Base-by-base conservation (phyloP, 1,140 invertebrate species). In the Sesamia nonagrioides region DNA sequence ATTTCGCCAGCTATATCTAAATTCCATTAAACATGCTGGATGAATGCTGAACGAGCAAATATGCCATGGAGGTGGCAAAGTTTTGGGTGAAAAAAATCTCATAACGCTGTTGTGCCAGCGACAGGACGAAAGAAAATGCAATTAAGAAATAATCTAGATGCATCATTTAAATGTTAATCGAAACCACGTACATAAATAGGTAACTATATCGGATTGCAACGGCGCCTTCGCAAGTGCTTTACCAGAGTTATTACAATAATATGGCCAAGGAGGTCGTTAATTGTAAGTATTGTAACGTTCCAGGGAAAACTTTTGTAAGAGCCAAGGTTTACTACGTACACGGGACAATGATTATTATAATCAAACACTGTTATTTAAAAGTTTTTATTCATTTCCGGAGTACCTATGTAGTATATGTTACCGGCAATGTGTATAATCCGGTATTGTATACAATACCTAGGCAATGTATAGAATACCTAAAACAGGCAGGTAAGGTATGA, bases 321-420 rank as follows among this genome's bases (percentile, higher is more conserved):
- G 9, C 18, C 63, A 42, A 27, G 18, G 54, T 21, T 50, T 68
- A 68, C 42, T 48, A 13, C 60, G 6, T 63, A 42, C 60, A 63
- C 37, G 60, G 7, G 37, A 40, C 60, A 63, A 63, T 63, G 37
- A 42, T 63, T 63, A 63, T 63, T 63, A 42, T 63, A 63, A 63
- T 63, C 37, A 63, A 42, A 42, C n/a, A 61, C 33, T 21, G 54
- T 3, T n/a, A n/a, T n/a, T n/a, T n/a, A n/a, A n/a, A n/a, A n/a
- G n/a, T 63, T 63, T 63, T 63, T 37, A 21, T 63, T 63, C 7
- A 63, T 42, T 63, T 63, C 60, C 60, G n/a, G 60, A 63, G 8
- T 63, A n/a, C n/a, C n/a, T n/a, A n/a, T n/a, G n/a, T n/a, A n/a
- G n/a, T n/a, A n/a, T n/a, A n/a, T n/a, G n/a, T n/a, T n/a, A n/a